Base-by-base conservation (phyloP, 2,888 invertebrate species). In the Acrobasis consociella region DNA sequence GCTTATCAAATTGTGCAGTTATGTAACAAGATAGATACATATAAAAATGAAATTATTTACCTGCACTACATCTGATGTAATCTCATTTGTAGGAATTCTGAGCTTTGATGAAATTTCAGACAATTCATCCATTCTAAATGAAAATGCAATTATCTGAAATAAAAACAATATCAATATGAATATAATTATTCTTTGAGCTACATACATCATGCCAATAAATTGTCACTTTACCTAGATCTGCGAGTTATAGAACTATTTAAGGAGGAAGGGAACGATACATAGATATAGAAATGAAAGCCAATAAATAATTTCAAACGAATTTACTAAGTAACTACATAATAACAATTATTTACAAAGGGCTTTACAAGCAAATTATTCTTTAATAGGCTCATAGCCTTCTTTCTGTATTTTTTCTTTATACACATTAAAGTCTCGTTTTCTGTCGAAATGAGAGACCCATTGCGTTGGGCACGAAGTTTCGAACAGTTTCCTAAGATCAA, bases 391-490 rank as follows among this genome's bases (percentile, higher is more conserved):
- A 90, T 95, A 97, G 87, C 97, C 98, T 76, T 96, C 95, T 78
- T 95, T 94, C 78, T 97, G 96, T 85, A 98, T 95, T 93, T 95
- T 96, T 75, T 96, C 95, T 91, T 98, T 97, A 87, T 97, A 98
- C 78, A 96, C 94, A 77, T 97, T 93, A 87, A 97, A 98, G 74
- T 96, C 96, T 78, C 97, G 93, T 87, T 97, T 97, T 75, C 97
- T 95, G 91, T 98, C 98, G 86, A 99, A 99, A 90, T 99, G 98
- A 82, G 97, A 96, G 53, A 98, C 97, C 99, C 98, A 97, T 83
- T 96, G 96, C 1, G 94, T 84, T 1, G 97, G 96, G 80, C 97
- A 98, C 31, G 94, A 94, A 66, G 94, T 93, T 91, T 97, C 97
- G 82, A 96, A 97, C 60, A 94, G 71, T 87, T 95, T 94, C 69